Percentiles rank a stretch among this genome's conserved stretches.
phyloP scores from a whole-genome alignment of 2,888 invertebrate genomes.

The Eucera pruinosa region DNA sequence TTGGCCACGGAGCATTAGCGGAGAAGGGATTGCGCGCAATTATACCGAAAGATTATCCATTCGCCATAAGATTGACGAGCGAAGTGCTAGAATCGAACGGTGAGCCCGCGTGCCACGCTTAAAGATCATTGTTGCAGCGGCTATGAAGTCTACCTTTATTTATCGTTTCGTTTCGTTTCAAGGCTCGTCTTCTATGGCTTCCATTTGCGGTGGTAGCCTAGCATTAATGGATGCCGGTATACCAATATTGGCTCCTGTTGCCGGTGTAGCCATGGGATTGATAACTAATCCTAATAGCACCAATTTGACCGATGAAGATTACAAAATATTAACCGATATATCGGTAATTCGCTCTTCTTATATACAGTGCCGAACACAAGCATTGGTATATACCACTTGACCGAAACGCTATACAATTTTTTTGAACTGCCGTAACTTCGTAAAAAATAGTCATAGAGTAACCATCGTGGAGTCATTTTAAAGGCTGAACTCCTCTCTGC shows the following conservation, averaged over 20 bases:
- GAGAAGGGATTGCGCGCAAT: slow-evolving; percentile 94
- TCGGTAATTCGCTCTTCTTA: slow-evolving; percentile 87
- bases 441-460: too few relatives aligned
- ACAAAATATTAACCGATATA: slow-evolving; percentile 95
- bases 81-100: slow-evolving; percentile 98
- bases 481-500: too few relatives aligned
- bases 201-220: slow-evolving; percentile 97
- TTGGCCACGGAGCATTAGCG: slow-evolving; percentile 98
- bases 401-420: too few relatives aligned
- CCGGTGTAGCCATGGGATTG: slow-evolving; percentile 98
- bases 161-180: slow-evolving; percentile 37
- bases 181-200: slow-evolving; percentile 99
- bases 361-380: too few relatives aligned
- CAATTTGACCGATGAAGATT: slow-evolving; percentile 88
- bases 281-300: slow-evolving; percentile 87
- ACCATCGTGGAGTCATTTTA: too few relatives aligned
- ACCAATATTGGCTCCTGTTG: slow-evolving; percentile 90
- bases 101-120: slow-evolving; percentile 81
- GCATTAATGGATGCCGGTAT: slow-evolving; percentile 99
- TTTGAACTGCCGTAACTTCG: too few relatives aligned
- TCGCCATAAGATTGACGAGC: slow-evolving; percentile 95
- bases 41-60: slow-evolving; percentile 93
- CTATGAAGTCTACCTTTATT: too few relatives aligned
- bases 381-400: too few relatives aligned
- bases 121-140: neutral